A percentile compares a stretch with the other conserved stretches of the same genome.
These are phyloP conservation scores for Quadriops clusia DNA, from an alignment of 2,888 invertebrate species.

Conservation along the genomic window DNA sequence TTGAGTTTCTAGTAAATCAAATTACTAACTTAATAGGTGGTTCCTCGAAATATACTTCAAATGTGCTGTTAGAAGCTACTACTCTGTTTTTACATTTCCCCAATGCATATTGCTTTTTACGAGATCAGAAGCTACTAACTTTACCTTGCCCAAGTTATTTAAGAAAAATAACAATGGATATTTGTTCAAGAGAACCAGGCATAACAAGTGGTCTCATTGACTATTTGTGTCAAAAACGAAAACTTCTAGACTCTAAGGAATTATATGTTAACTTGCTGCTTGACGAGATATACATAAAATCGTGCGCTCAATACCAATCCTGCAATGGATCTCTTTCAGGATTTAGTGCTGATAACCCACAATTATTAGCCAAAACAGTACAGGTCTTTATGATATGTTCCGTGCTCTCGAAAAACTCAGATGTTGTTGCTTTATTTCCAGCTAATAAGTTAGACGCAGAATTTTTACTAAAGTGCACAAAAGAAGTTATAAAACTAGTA, in stretches of 20 bases:
- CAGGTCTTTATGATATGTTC: constrained; percentile 3
- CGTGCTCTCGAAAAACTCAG: not conserved
- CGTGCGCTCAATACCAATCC: not conserved
- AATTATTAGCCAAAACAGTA: not conserved
- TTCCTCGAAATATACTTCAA: no score
- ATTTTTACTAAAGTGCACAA: constrained; percentile 1
- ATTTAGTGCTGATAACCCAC: not conserved
- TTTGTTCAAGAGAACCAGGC: not conserved
- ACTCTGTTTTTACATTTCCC: not conserved
- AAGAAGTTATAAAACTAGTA: constrained; percentile 1
- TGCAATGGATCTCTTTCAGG: not conserved
- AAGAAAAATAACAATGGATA: not conserved
- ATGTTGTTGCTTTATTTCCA: constrained; percentile 2
- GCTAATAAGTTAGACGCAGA: not conserved
- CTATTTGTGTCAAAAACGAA: constrained; percentile 1
- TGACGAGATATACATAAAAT: constrained; percentile 1
- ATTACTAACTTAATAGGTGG: no score
- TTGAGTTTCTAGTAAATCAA: no score
- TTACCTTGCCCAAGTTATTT: not conserved
- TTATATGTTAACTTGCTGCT: constrained; percentile 1
- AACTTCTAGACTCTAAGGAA: not conserved
- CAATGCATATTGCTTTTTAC: constrained; percentile 1
- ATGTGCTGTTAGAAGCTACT: not conserved
- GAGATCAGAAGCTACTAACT: constrained; percentile 1
- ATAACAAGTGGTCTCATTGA: not conserved